Percentiles rank a stretch among this genome's conserved stretches.
These are phyloP conservation scores for Eutrigla gurnardus DNA, from an alignment of 2,797 vertebrate species.

Conservation along the genomic window DNA sequence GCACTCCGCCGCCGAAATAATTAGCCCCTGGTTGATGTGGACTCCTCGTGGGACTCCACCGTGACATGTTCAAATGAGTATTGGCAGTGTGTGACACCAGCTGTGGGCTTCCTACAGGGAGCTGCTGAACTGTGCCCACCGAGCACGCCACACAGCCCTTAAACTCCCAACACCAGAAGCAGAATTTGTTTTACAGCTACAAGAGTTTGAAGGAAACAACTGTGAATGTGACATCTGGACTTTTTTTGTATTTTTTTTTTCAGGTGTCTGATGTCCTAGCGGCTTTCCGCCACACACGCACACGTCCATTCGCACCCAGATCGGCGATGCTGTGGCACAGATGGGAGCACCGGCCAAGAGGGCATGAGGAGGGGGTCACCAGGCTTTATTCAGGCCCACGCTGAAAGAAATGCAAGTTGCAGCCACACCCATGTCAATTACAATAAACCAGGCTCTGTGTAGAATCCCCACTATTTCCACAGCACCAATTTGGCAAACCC, in stretches of 20 bases:
- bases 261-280: not conserved
- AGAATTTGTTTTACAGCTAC: constrained; percentile 31
- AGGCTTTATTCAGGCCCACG: constrained; percentile 52
- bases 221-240: constrained; percentile 29
- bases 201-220: constrained; percentile 36
- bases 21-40: constrained; percentile 77
- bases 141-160: constrained; percentile 37
- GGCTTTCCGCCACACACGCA: not conserved
- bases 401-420: constrained; percentile 59
- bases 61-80: constrained; percentile 78
- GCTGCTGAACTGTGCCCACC: constrained; percentile 43
- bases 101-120: constrained; percentile 73
- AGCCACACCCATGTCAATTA: constrained; percentile 69
- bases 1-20: constrained; percentile 76
- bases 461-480: constrained; percentile 63
- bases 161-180: constrained; percentile 20
- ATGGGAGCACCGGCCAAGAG: constrained; percentile 50
- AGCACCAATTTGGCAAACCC: constrained; percentile 65
- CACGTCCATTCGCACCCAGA: constrained; percentile 28
- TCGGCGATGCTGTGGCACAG: constrained; percentile 43
- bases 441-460: constrained; percentile 42
- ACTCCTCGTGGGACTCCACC: constrained; percentile 70
- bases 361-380: constrained; percentile 13
- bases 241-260: constrained; percentile 39
- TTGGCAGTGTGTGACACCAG: constrained; percentile 78